These are phyloP conservation scores for Hippocampus barbouri DNA, from an alignment of 2,113 vertebrate species.

Conservation along the genomic window DNA sequence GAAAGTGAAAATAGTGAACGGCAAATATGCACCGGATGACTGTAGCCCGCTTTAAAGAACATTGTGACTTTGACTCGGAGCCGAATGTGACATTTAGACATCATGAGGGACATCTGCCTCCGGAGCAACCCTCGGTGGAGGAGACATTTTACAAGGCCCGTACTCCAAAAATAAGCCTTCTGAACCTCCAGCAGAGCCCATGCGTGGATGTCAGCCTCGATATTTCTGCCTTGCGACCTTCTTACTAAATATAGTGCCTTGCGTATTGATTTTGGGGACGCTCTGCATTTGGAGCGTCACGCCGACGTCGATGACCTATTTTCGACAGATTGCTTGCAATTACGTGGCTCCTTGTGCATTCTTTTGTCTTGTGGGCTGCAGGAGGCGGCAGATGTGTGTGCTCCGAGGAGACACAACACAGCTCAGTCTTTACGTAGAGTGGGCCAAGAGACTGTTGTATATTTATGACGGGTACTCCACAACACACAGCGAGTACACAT, in stretches of 20 bases:
- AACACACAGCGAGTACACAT: not conserved
- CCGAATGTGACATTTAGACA: constrained; percentile 51
- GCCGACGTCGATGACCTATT: constrained; percentile 66
- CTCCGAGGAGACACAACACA: constrained; percentile 15
- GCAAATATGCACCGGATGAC: not conserved
- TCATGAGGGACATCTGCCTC: constrained; percentile 33
- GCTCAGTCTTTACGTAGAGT: constrained; percentile 8
- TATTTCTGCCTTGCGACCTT: constrained; percentile 70
- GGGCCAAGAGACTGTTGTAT: constrained; percentile 19
- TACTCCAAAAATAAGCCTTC: constrained; percentile 55
- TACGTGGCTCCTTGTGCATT: constrained; percentile 20
- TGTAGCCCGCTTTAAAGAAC: not conserved
- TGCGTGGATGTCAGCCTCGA: constrained; percentile 49
- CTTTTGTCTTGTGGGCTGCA: constrained; percentile 35
- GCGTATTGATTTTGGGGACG: constrained; percentile 69
- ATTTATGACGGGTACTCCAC: constrained; percentile 25
- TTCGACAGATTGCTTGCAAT: constrained; percentile 65
- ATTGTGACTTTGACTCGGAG: constrained; percentile 53
- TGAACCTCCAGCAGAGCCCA: constrained; percentile 26
- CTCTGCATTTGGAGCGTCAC: constrained; percentile 63
- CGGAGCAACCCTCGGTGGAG: constrained; percentile 33
- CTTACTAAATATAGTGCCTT: constrained; percentile 71
- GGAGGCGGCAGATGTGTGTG: constrained; percentile 18
- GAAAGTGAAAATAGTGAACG: not conserved
- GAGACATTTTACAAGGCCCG: constrained; percentile 56